Evolutionary conservation across 2,888 invertebrate genomes (phyloP).

Genomic region (Rhingia campestris): DNA sequence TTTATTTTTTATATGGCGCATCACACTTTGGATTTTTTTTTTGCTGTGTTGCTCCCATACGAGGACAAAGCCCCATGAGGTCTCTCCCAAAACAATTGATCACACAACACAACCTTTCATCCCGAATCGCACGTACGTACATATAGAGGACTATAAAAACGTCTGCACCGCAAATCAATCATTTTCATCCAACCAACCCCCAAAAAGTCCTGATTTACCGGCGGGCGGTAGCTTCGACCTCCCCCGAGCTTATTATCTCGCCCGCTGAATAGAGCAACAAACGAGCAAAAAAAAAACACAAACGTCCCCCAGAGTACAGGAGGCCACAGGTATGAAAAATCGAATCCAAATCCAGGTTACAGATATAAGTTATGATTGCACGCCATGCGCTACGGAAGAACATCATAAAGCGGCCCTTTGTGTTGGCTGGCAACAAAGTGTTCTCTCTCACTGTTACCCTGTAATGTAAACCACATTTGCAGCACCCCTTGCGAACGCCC

Average conservation of each 20-base stretch:
- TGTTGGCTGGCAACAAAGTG: slow-evolving; percentile 54
- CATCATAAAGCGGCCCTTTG: slow-evolving; percentile 61
- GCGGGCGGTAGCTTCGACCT: slow-evolving; percentile 4
- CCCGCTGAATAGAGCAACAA: background rate
- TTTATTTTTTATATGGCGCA: slow-evolving; percentile 27
- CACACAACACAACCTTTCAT: slow-evolving; percentile 54
- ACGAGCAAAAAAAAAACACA: slow-evolving; percentile 4
- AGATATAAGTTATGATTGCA: slow-evolving; percentile 72
- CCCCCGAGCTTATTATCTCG: slow-evolving; percentile 49
- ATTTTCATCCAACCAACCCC: slow-evolving; percentile 45
- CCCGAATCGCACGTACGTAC: slow-evolving; percentile 40
- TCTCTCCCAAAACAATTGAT: slow-evolving; percentile 55
- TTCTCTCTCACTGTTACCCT: slow-evolving; percentile 30
- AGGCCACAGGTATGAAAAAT: slow-evolving; percentile 61
- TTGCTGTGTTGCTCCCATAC: slow-evolving; percentile 37
- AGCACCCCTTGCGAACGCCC: slow-evolving; percentile 3
- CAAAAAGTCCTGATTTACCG: slow-evolving; percentile 39
- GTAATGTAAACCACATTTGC: background rate
- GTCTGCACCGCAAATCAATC: slow-evolving; percentile 70
- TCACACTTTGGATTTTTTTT: background rate
- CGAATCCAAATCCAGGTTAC: slow-evolving; percentile 70
- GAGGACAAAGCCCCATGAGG: slow-evolving; percentile 28
- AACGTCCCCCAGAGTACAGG: slow-evolving; percentile 33
- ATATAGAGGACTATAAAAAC: slow-evolving; percentile 48
- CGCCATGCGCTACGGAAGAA: slow-evolving; percentile 65